A percentile compares a stretch with the other conserved stretches of the same genome.
Evolutionary conservation across 1,140 invertebrate genomes (phyloP).

Genomic region (Scaptomyza graminum): DNA sequence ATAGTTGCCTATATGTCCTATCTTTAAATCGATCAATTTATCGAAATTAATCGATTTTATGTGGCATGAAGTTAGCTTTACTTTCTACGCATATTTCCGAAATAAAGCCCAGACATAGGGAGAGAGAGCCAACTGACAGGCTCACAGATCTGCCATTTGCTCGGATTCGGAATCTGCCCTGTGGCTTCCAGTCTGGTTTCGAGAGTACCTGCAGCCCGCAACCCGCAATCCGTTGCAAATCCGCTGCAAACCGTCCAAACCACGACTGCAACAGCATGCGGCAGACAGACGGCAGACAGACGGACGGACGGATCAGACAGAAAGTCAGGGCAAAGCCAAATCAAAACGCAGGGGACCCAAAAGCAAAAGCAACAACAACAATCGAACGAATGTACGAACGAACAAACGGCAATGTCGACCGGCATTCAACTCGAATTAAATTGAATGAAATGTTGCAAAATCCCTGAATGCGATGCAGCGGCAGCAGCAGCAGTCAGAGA

Average conservation of each 20-base stretch:
- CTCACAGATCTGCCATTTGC: conserved; percentile 2
- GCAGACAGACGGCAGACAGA: conserved; percentile 15
- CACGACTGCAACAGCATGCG: conserved; percentile 54
- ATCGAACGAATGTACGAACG: conserved; percentile 27
- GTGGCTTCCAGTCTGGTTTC: conserved; percentile 5
- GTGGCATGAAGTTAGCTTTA: no score
- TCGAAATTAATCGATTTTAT: no score
- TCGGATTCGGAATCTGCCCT: conserved; percentile 19
- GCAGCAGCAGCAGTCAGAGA: conserved; percentile 1
- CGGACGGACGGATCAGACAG: conserved; percentile 1
- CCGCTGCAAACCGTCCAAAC: conserved; percentile 5
- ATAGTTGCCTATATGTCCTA: no score
- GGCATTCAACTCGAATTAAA: conserved; percentile 66
- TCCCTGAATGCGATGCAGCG: conserved; percentile 35
- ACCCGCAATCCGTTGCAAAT: conserved; percentile 24
- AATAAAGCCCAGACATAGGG: conserved; percentile 6
- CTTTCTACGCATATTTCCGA: no score
- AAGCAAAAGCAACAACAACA: conserved; percentile 31
- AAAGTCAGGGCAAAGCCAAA: conserved; percentile 44
- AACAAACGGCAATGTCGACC: conserved; percentile 25
- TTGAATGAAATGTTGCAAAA: conserved; percentile 75
- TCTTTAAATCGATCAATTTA: no score
- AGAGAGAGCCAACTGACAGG: conserved; percentile 23
- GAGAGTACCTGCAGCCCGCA: conserved; percentile 25
- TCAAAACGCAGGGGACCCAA: conserved; percentile 34